Evolutionary conservation across 2,113 vertebrate species (phyloP).

Genomic region (Telmatochromis sp.): DNA sequence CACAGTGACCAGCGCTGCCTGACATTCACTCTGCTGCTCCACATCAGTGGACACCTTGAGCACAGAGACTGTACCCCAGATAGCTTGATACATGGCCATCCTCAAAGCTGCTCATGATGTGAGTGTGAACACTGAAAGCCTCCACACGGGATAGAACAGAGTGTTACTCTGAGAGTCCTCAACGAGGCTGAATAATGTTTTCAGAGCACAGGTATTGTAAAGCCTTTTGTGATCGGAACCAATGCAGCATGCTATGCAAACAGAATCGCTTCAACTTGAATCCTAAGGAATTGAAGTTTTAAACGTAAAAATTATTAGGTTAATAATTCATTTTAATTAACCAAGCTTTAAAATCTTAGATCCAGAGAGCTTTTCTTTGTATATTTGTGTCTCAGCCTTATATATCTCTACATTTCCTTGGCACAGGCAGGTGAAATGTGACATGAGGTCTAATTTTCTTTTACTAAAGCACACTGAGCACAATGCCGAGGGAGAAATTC

Average conservation of each 20-base stretch:
- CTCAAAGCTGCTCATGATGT: slow-evolving; percentile 14
- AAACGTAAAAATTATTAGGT: not conserved
- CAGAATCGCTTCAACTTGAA: not conserved
- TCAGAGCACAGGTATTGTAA: not conserved
- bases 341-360: not conserved
- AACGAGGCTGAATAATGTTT: not conserved
- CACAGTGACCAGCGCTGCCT: slow-evolving; percentile 5
- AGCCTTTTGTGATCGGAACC: not conserved
- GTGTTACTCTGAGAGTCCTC: not conserved
- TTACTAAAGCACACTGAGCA: not conserved
- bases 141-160: not conserved
- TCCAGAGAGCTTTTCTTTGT: not conserved
- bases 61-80: not conserved
- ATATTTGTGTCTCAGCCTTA: not conserved
- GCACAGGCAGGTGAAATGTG: not conserved
- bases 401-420: not conserved
- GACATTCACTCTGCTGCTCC: slow-evolving; percentile 23
- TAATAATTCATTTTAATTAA: not conserved
- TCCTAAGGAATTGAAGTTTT: not conserved
- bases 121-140: not conserved
- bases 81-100: slow-evolving; percentile 3
- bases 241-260: not conserved
- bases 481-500: not conserved
- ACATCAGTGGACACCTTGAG: slow-evolving; percentile 21
- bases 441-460: not conserved